Conservation (phyloP, 2,888 invertebrate species). For the Ophion costatus region DNA sequence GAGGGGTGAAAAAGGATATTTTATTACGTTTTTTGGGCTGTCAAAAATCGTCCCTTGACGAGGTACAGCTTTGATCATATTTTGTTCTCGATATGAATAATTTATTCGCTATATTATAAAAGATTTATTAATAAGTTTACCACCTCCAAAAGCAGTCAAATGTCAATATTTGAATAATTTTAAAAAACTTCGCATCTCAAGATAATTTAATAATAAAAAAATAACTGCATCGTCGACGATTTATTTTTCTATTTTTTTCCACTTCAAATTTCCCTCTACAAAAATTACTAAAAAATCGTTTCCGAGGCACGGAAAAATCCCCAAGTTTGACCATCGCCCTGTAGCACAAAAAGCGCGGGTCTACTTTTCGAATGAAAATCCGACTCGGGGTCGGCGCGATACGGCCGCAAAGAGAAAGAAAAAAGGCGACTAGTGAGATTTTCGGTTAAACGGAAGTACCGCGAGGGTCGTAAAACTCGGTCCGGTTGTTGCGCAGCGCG, state of each 20-base stretch:
- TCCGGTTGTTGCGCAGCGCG: neutral
- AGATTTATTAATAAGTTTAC: no score
- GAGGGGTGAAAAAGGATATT: neutral
- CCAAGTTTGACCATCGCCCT: neutral
- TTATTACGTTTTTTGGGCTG: neutral
- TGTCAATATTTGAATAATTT: no score
- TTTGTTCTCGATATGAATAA: no score
- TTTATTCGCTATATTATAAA: no score
- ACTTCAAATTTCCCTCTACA: neutral
- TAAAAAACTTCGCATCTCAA: no score
- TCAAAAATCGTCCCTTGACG: neutral
- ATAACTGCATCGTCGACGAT: neutral
- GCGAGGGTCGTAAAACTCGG: neutral
- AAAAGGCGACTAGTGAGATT: neutral
- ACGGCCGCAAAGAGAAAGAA: slow-evolving; percentile 1
- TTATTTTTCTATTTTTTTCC: neutral
- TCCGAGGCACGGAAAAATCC: neutral
- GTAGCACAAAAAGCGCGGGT: neutral
- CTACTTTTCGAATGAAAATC: neutral
- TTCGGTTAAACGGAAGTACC: neutral
- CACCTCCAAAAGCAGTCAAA: no score
- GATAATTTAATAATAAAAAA: neutral
- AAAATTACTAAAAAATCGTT: neutral
- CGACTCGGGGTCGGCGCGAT: neutral
- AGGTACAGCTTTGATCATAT: neutral